Conservation (phyloP, 2,888 invertebrate genomes). For the Lordiphosa andalusiaca region DNA sequence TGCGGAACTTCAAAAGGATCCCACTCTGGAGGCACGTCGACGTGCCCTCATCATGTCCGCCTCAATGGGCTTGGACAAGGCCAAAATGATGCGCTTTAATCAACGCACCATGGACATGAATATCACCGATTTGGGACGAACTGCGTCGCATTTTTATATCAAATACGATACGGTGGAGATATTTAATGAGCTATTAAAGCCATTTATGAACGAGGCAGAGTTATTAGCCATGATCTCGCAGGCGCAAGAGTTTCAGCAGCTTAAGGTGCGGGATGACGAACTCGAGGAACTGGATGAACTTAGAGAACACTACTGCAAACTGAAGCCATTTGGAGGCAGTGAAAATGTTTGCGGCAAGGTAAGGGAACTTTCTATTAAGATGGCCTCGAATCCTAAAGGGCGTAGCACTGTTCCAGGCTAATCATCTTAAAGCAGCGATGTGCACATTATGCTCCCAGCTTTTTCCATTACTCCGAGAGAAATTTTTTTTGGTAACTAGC, state of each 20-base stretch:
- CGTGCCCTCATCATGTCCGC: constrained; percentile 89
- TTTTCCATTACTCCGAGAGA: too few relatives aligned
- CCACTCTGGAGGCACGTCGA: constrained; percentile 88
- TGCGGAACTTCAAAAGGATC: constrained; percentile 86
- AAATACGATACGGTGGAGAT: constrained; percentile 96
- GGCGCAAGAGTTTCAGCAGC: constrained; percentile 96
- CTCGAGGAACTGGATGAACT: constrained; percentile 92
- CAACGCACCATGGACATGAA: constrained; percentile 90
- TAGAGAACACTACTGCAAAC: constrained; percentile 86
- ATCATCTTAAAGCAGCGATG: too few relatives aligned
- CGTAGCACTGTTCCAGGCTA: too few relatives aligned
- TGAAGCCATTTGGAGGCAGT: constrained; percentile 89
- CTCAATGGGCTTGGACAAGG: constrained; percentile 92
- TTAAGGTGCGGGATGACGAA: constrained; percentile 98
- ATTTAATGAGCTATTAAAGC: constrained; percentile 90
- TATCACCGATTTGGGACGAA: constrained; percentile 93
- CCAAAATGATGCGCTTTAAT: constrained; percentile 96
- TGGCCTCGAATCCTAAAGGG: neutral
- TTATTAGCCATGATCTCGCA: constrained; percentile 94
- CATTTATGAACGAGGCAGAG: constrained; percentile 91
- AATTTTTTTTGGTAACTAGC: too few relatives aligned
- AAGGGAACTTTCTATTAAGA: neutral
- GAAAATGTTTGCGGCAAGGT: constrained; percentile 96
- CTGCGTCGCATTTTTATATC: constrained; percentile 98
- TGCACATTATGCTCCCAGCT: too few relatives aligned